These are phyloP conservation scores for Notothenia rossii DNA, from an alignment of 2,113 vertebrate species.

Conservation along the genomic window DNA sequence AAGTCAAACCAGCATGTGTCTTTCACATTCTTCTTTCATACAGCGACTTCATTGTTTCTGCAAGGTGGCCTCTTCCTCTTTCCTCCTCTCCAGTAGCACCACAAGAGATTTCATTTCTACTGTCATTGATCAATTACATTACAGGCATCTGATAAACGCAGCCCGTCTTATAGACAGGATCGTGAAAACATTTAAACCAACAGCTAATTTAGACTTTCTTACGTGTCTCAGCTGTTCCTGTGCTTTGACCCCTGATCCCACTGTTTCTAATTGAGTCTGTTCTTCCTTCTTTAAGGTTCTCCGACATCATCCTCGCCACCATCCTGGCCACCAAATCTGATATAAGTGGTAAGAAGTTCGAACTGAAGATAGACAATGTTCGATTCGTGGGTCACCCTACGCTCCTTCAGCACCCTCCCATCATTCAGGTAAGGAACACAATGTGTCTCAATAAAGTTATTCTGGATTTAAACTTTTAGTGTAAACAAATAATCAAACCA, in stretches of 20 bases:
- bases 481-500: background rate
- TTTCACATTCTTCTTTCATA: slow-evolving; percentile 66
- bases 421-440: slow-evolving; percentile 79
- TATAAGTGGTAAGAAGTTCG: slow-evolving; percentile 98
- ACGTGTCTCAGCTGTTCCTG: slow-evolving; percentile 20
- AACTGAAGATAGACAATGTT: slow-evolving; percentile 98
- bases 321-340: slow-evolving; percentile 99
- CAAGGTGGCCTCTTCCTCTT: slow-evolving; percentile 54
- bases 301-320: slow-evolving; percentile 96
- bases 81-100: slow-evolving; percentile 57
- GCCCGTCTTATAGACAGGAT: slow-evolving; percentile 37
- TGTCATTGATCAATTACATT: slow-evolving; percentile 36
- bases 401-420: slow-evolving; percentile 91
- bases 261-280: slow-evolving; percentile 18
- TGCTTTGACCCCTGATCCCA: background rate
- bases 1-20: slow-evolving; percentile 76
- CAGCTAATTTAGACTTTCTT: slow-evolving; percentile 46
- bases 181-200: slow-evolving; percentile 24
- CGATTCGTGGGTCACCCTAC: slow-evolving; percentile 98
- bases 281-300: slow-evolving; percentile 87
- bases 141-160: slow-evolving; percentile 60
- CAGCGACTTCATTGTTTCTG: slow-evolving; percentile 65
- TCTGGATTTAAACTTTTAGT: background rate
- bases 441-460: background rate
- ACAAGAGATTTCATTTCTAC: slow-evolving; percentile 33